Percentiles rank a stretch among this genome's conserved stretches.
Conservation (phyloP, 2,888 invertebrate species). For the Conus canariensis region DNA sequence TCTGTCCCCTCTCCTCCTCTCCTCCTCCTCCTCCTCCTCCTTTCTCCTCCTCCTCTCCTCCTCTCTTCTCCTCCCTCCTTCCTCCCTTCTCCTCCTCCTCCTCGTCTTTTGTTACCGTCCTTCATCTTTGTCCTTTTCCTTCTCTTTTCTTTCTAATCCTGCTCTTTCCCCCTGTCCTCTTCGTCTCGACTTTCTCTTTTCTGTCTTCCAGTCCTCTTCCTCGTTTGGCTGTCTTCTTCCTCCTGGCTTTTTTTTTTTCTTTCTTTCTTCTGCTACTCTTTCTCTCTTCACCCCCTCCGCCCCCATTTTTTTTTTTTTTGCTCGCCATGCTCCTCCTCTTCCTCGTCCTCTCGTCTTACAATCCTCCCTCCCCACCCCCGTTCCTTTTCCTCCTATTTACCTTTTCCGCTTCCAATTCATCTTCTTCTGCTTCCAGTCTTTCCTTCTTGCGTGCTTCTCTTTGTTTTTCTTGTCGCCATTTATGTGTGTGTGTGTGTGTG, state of each 20-base stretch:
- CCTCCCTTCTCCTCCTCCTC: no score
- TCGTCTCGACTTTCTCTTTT: no score
- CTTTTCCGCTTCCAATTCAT: background rate
- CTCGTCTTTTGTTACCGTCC: no score
- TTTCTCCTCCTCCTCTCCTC: no score
- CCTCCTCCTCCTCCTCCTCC: background rate
- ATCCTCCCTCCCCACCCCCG: background rate
- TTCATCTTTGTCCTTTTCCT: no score
- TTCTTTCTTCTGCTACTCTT: background rate
- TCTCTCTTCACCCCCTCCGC: background rate
- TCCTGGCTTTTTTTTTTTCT: background rate
- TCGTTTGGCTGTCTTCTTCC: no score
- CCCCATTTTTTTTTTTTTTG: no score
- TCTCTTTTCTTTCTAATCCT: no score
- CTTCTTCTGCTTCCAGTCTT: background rate
- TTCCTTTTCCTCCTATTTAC: background rate
- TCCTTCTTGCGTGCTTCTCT: background rate
- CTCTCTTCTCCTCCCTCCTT: background rate
- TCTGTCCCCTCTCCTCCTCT: no score
- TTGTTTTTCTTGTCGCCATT: background rate
- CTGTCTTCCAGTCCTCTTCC: no score
- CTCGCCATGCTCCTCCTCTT: no score
- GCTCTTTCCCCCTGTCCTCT: no score
- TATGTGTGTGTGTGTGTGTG: background rate
- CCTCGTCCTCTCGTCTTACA: background rate